A percentile compares a stretch with the other conserved stretches of the same genome.
Evolutionary conservation across 2,113 vertebrate genomes (phyloP).

Genomic region (Mirounga angustirostris): DNA sequence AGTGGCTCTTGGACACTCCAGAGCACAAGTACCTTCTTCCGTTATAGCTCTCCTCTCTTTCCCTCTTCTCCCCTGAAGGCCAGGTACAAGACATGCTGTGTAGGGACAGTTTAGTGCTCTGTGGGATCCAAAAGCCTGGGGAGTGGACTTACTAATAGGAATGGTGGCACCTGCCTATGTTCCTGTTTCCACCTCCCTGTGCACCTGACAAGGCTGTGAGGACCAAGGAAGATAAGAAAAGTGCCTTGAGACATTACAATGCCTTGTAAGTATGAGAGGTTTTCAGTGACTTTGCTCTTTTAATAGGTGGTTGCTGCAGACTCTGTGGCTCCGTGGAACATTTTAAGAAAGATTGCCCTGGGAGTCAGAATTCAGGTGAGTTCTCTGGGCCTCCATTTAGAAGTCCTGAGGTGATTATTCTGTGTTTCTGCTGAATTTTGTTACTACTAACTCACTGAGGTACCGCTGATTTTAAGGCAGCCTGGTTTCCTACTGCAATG

Average conservation of each 20-base stretch:
- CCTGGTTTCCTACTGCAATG: neutral
- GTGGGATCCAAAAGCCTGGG: neutral
- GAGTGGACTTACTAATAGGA: neutral
- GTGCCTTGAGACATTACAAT: neutral
- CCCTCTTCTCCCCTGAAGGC: neutral
- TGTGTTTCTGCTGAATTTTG: neutral
- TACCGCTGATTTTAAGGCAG: neutral
- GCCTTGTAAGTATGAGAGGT: neutral
- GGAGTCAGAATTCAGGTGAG: conserved; percentile 93
- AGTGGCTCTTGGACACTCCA: neutral
- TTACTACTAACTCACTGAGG: neutral
- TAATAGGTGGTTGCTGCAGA: conserved; percentile 93
- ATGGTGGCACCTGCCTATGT: neutral
- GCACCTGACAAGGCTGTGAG: neutral
- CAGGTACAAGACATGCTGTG: neutral
- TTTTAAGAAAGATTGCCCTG: conserved; percentile 96
- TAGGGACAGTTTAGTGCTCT: neutral
- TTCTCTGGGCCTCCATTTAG: neutral
- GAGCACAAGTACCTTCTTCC: neutral
- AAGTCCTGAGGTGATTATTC: neutral
- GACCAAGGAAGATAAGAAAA: neutral
- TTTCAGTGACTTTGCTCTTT: conserved; percentile 57
- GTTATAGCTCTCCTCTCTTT: neutral
- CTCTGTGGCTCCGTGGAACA: conserved; percentile 98
- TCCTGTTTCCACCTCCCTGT: neutral